These are phyloP conservation scores for Aplysia californica DNA, from an alignment of 1,140 invertebrate species.

Conservation along the genomic window DNA sequence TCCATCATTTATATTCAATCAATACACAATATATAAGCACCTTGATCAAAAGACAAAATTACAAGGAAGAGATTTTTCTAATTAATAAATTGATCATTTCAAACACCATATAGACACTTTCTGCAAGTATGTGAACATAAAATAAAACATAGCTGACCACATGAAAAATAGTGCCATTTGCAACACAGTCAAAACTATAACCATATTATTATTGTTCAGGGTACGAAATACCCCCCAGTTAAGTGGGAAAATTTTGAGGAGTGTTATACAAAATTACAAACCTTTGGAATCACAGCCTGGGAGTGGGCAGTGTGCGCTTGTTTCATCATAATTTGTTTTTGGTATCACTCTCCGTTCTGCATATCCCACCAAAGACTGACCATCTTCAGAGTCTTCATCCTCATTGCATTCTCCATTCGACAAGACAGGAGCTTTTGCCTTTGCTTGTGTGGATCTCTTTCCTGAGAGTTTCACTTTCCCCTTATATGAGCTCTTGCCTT, in stretches of 20 bases:
- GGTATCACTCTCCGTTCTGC: conserved; percentile 56
- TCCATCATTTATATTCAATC: too few relatives aligned
- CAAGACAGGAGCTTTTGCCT: not conserved
- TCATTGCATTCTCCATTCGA: conserved; percentile 29
- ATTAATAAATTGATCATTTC: too few relatives aligned
- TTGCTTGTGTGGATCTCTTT: conserved; percentile 1
- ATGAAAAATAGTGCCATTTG: too few relatives aligned
- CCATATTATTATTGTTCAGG: too few relatives aligned
- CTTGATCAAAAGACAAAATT: not conserved
- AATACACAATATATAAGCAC: not conserved
- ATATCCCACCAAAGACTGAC: conserved; percentile 36
- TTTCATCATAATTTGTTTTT: conserved; percentile 60
- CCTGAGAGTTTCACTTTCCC: conserved; percentile 6
- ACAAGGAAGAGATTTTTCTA: not conserved
- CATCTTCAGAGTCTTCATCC: conserved; percentile 24
- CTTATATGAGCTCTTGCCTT: not conserved
- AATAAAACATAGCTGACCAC: too few relatives aligned
- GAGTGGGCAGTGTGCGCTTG: conserved; percentile 78
- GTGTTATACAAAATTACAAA: too few relatives aligned
- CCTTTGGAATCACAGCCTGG: conserved; percentile 85
- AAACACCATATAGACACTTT: too few relatives aligned
- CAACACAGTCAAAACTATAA: too few relatives aligned
- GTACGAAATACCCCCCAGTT: too few relatives aligned
- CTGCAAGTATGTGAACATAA: too few relatives aligned
- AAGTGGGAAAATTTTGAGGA: too few relatives aligned